These are phyloP conservation scores for Rhodeus uyekii DNA, from an alignment of 2,797 vertebrate genomes.

Conservation along the genomic window DNA sequence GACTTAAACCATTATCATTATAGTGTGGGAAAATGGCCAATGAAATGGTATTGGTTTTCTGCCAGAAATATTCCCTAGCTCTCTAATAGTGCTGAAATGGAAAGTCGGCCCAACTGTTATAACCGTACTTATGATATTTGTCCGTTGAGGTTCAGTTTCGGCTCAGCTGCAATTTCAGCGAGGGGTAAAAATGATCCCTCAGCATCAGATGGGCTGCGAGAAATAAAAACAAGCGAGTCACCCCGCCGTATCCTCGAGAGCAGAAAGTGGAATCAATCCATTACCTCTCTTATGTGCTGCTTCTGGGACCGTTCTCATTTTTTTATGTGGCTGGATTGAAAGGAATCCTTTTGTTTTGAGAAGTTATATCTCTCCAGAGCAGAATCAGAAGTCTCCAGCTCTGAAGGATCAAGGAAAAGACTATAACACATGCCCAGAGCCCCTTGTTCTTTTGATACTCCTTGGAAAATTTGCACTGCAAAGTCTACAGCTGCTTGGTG, in stretches of 20 bases:
- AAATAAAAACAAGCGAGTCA: slow-evolving; percentile 43
- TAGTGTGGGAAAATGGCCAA: slow-evolving; percentile 45
- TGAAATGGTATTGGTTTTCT: slow-evolving; percentile 60
- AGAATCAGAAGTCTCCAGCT: slow-evolving; percentile 24
- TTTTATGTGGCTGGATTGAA: slow-evolving; percentile 36
- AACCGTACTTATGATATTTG: slow-evolving; percentile 49
- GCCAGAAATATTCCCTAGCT: slow-evolving; percentile 57
- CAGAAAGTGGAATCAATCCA: slow-evolving; percentile 50
- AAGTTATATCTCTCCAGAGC: slow-evolving; percentile 38
- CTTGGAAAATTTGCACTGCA: slow-evolving; percentile 5
- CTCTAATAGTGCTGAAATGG: slow-evolving; percentile 57
- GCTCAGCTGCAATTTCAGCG: slow-evolving; percentile 45
- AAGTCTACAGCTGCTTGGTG: slow-evolving; percentile 35
- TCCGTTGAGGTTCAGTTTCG: slow-evolving; percentile 51
- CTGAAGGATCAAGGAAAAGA: slow-evolving; percentile 15
- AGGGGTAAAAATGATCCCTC: slow-evolving; percentile 44
- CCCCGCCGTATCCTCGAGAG: slow-evolving; percentile 15
- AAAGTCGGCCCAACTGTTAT: slow-evolving; percentile 53
- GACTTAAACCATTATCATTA: slow-evolving; percentile 55
- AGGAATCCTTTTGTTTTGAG: slow-evolving; percentile 41
- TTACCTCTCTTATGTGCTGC: slow-evolving; percentile 44
- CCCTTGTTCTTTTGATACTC: slow-evolving; percentile 16
- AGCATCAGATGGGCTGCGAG: slow-evolving; percentile 42
- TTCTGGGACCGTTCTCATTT: slow-evolving; percentile 41
- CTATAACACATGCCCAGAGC: slow-evolving; percentile 13